Evolutionary conservation across 1,140 invertebrate species (phyloP), one percentile per base, ranked within the genome.

Genomic region (Drosophila pectinifera): DNA sequence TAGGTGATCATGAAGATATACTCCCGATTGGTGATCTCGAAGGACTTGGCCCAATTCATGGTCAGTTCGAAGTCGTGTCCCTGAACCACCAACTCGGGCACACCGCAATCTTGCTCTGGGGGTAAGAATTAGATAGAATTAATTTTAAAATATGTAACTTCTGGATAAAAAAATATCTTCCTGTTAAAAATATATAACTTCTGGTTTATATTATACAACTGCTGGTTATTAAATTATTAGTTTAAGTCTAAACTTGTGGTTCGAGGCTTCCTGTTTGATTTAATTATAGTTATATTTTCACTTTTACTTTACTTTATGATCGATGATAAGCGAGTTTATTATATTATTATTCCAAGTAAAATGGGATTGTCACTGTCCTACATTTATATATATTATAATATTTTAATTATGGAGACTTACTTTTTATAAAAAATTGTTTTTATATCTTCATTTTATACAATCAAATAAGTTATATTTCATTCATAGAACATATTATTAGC

Each of bases 1-100:
- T 92, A 92, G 46, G 61, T 70, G 7, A 92, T 74, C 68, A 92
- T 68, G 18, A 91, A 89, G 24, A 90, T 86, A 26, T 70, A 91
- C 36, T 79, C 82, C 7, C 91, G 65, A 54, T 92, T 36, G 10
- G 81, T 83, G 6, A 92, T 46, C 6, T 13, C 31, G 24, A 45
- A 75, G 3, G 91, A 92, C 36, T 69, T 80, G 0, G 6, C 0
- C 83, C 81, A 91, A 43, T 82, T 24, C 22, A 91, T 73, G 0
- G 5, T 0, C 2, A 89, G 16, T 1, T 6, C 0, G 4, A 31
- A 7, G 7, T 46, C 6, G 0, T 46, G 8, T 0, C n/a, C 16
- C 0, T 6, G 1, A 2, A 38, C 3, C 5, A 51, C 11, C 7
- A 75, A 13, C 2, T 18, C 5, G 1, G 83, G 86, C 2, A 13